Conservation (phyloP, 2,113 vertebrate genomes). For the Regulus satrapa region DNA sequence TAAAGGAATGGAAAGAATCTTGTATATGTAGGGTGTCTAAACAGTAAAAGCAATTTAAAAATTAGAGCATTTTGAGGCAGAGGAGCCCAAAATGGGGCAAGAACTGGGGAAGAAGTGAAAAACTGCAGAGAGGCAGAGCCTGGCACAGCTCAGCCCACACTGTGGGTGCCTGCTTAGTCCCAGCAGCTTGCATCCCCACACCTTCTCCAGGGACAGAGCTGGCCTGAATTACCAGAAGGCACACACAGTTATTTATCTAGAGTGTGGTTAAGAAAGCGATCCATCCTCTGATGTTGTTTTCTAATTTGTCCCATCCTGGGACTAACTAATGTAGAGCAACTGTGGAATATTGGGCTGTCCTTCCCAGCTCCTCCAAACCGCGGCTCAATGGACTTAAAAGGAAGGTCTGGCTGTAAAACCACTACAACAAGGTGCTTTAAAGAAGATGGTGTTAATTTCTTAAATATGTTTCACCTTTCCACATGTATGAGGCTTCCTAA, state of each 20-base stretch:
- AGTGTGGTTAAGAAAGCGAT: background rate
- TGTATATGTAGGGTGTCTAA: background rate
- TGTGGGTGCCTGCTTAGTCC: background rate
- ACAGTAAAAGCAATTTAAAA: background rate
- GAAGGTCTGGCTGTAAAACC: constrained; percentile 78
- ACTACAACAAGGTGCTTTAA: constrained; percentile 81
- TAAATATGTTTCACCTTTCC: constrained; percentile 81
- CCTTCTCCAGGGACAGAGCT: background rate
- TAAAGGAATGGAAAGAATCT: background rate
- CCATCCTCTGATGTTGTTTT: background rate
- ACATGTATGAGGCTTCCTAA: constrained; percentile 73
- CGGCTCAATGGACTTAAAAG: constrained; percentile 4
- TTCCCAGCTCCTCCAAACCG: background rate
- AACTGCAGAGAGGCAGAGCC: background rate
- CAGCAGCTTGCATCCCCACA: background rate
- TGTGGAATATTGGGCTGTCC: background rate
- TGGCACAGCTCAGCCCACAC: fast-evolving
- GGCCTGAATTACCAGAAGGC: background rate
- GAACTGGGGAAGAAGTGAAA: background rate
- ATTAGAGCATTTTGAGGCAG: background rate
- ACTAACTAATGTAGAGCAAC: background rate
- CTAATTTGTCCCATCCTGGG: background rate
- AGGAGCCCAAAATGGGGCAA: background rate
- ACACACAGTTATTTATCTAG: background rate
- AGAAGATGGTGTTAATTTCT: constrained; percentile 85